phyloP scores from a whole-genome alignment of 2,888 invertebrate species.

The Dryococelus australis region DNA sequence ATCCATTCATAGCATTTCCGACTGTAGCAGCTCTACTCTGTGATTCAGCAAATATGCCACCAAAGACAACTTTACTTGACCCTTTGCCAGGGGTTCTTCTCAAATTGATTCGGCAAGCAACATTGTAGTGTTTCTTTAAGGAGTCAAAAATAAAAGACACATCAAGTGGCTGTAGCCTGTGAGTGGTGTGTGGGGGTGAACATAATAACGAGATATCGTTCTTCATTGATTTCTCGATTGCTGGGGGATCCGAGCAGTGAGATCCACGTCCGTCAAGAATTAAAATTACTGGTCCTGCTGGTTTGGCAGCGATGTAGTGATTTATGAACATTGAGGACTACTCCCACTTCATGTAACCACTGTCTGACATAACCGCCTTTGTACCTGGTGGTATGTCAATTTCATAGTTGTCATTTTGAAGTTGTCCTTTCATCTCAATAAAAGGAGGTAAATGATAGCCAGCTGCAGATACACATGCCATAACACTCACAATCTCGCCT shows the following conservation, averaged over 20 bases:
- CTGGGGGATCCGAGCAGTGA: too few species aligned
- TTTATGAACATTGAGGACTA: too few species aligned
- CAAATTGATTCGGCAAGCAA: neutral
- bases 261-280: too few species aligned
- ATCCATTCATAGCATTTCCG: too few species aligned
- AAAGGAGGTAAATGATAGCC: neutral
- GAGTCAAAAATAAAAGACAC: neutral
- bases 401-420: neutral
- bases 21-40: neutral
- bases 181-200: slow-evolving; percentile 23
- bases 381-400: too few species aligned
- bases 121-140: slow-evolving; percentile 23
- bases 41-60: slow-evolving; percentile 12
- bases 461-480: slow-evolving; percentile 21
- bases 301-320: too few species aligned
- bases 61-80: neutral
- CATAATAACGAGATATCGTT: too few species aligned
- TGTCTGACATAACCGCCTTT: too few species aligned
- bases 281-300: too few species aligned
- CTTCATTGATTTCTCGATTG: too few species aligned
- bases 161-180: slow-evolving; percentile 24
- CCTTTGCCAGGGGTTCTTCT: slow-evolving; percentile 17
- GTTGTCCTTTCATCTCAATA: slow-evolving; percentile 19
- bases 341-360: too few species aligned
- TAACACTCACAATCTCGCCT: too few species aligned